Conservation (phyloP, 2,113 vertebrate species). For the Aphyosemion australe region DNA sequence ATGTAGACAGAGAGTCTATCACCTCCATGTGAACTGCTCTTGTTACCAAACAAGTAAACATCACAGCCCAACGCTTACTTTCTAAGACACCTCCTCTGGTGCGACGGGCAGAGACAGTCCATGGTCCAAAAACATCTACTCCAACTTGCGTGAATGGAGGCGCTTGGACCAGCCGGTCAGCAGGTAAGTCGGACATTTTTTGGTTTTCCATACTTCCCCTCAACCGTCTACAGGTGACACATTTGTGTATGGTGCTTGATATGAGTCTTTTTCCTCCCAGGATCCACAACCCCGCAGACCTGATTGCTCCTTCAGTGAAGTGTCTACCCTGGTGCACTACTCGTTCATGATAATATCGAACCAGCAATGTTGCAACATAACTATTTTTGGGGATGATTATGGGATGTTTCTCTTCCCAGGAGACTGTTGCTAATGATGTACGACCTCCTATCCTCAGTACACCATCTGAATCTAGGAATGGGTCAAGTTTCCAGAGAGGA, state of each 20-base stretch:
- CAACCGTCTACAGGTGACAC: background rate
- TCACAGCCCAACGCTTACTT: background rate
- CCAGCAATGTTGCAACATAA: background rate
- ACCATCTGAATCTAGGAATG: background rate
- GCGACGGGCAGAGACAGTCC: background rate
- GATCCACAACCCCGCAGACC: background rate
- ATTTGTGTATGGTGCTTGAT: background rate
- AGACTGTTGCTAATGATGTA: background rate
- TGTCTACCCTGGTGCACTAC: background rate
- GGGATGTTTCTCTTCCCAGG: background rate
- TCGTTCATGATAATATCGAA: background rate
- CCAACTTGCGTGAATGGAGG: background rate
- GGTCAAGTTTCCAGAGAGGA: background rate
- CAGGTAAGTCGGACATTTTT: background rate
- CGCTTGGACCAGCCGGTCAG: background rate
- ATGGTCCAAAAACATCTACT: background rate
- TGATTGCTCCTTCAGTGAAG: background rate
- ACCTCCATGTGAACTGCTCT: background rate
- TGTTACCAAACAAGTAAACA: background rate
- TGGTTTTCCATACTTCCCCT: background rate
- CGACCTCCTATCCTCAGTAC: background rate
- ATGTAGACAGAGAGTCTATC: background rate
- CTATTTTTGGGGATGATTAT: background rate
- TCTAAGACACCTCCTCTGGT: accelerated
- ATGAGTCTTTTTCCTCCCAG: background rate